phyloP scores from a whole-genome alignment of 2,888 invertebrate species.

The Mythimna impura region DNA sequence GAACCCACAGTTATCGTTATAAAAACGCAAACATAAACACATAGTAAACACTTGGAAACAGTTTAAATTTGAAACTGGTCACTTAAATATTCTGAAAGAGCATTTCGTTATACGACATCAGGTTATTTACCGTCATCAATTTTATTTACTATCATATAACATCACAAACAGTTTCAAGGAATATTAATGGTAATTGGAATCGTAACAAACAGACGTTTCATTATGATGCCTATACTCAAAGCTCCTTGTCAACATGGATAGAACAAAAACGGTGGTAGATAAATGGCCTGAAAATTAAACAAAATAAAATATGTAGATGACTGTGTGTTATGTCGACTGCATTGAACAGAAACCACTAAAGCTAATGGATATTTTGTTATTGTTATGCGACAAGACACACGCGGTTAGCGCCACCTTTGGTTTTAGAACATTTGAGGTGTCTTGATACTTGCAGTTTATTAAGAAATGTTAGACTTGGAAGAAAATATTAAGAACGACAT shows the following conservation, averaged over 20 bases:
- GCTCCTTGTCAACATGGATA: constrained; percentile 24
- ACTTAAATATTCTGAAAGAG: constrained; percentile 71
- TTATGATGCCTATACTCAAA: constrained; percentile 37
- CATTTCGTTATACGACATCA: constrained; percentile 69
- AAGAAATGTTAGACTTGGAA: neutral
- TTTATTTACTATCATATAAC: constrained; percentile 64
- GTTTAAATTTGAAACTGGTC: constrained; percentile 17
- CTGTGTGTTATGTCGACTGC: constrained; percentile 65
- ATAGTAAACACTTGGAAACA: constrained; percentile 19
- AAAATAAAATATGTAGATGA: constrained; percentile 61
- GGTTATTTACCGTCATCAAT: constrained; percentile 64
- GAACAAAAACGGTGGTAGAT: constrained; percentile 33
- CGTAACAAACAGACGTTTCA: constrained; percentile 54
- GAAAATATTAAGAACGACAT: neutral
- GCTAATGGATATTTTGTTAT: constrained; percentile 91
- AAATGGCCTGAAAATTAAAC: constrained; percentile 52
- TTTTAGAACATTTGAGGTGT: constrained; percentile 44
- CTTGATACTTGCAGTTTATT: constrained; percentile 72
- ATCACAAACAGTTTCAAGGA: constrained; percentile 71
- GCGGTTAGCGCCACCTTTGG: constrained; percentile 86
- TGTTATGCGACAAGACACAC: constrained; percentile 88
- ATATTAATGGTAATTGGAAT: constrained; percentile 72
- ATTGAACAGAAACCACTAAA: constrained; percentile 81
- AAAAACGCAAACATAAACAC: constrained; percentile 13
- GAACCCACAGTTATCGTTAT: constrained; percentile 35